phyloP scores from a whole-genome alignment of 2,797 vertebrate species.

The Austrolebias charrua region DNA sequence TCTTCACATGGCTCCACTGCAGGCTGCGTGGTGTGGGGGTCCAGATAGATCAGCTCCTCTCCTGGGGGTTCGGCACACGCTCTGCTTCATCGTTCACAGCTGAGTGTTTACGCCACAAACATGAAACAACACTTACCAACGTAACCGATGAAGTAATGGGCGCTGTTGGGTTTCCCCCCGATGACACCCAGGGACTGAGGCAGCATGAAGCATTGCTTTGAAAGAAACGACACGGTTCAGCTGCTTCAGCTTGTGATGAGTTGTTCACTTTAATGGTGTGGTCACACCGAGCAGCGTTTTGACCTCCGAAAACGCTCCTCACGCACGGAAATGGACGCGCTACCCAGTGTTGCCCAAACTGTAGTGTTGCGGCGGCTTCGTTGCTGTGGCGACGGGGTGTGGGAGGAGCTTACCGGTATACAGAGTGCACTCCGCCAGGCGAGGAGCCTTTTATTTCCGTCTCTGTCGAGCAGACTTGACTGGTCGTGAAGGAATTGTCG shows the following conservation, averaged over 20 bases:
- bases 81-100: conserved; percentile 6
- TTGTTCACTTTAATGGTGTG: no score
- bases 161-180: conserved; percentile 98
- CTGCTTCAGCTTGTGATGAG: not conserved
- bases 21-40: conserved; percentile 95
- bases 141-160: conserved; percentile 99
- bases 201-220: conserved; percentile 97
- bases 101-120: conserved; percentile 43
- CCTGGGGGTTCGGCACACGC: conserved; percentile 70
- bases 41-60: conserved; percentile 95
- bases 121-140: conserved; percentile 85
- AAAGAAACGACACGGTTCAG: conserved; percentile 51
- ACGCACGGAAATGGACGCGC: no score
- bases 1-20: conserved; percentile 84
- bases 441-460: no score
- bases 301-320: no score
- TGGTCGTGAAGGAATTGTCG: no score
- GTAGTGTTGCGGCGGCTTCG: no score
- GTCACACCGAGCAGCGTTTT: no score
- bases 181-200: conserved; percentile 98
- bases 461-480: no score
- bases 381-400: no score
- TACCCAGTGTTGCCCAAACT: no score
- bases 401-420: no score
- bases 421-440: no score